Conservation (phyloP, 2,888 invertebrate genomes). For the Pollenia griseotomentosa region DNA sequence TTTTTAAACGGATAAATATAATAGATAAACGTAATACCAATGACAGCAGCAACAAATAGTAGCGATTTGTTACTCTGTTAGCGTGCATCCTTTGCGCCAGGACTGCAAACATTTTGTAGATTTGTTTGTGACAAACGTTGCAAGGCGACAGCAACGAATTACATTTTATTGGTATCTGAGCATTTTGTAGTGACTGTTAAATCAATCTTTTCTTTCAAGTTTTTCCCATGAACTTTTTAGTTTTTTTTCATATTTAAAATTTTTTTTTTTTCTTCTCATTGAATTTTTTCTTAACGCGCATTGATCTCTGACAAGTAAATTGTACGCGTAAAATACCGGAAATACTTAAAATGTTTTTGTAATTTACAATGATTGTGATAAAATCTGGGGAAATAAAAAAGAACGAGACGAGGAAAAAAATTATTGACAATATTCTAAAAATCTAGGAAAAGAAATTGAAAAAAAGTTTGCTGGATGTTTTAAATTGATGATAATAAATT, state of each 20-base stretch:
- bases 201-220: constrained; percentile 61
- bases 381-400: constrained; percentile 29
- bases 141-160: constrained; percentile 64
- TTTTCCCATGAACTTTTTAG: constrained; percentile 1
- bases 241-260: not conserved
- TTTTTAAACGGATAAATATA: constrained; percentile 55
- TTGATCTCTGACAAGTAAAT: constrained; percentile 57
- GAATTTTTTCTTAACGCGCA: constrained; percentile 49
- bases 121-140: constrained; percentile 66
- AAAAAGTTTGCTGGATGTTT: constrained; percentile 49
- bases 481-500: constrained; percentile 56
- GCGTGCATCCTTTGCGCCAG: constrained; percentile 48
- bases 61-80: constrained; percentile 66
- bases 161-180: constrained; percentile 70
- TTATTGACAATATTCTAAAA: constrained; percentile 46
- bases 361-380: constrained; percentile 62
- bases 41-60: constrained; percentile 67
- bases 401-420: not conserved
- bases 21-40: constrained; percentile 65
- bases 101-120: constrained; percentile 36
- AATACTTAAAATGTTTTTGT: constrained; percentile 71
- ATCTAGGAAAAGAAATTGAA: constrained; percentile 6
- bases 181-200: constrained; percentile 66
- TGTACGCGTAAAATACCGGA: constrained; percentile 66
- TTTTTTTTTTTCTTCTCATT: not conserved